These are phyloP conservation scores for Gallinago paraguaiae DNA, from an alignment of 2,113 vertebrate genomes.

Conservation along the genomic window DNA sequence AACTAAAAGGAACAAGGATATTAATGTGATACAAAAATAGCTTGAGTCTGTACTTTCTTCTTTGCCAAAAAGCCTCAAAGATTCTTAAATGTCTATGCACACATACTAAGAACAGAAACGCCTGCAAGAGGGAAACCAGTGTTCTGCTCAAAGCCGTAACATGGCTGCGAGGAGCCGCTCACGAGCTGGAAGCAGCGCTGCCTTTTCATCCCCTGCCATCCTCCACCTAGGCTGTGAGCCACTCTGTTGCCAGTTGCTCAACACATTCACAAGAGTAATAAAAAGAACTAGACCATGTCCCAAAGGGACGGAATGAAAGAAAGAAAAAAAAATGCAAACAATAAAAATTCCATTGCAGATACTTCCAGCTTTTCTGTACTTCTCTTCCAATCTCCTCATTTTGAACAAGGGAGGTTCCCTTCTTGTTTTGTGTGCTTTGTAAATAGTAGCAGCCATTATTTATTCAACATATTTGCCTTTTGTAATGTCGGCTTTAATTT, in stretches of 20 bases:
- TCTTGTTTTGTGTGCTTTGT: constrained; percentile 45
- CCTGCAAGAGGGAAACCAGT: not conserved
- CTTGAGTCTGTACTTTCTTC: not conserved
- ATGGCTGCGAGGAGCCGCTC: not conserved
- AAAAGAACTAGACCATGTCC: constrained; percentile 46
- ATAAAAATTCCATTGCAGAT: not conserved
- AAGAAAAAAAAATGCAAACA: not conserved
- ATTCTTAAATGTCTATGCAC: not conserved
- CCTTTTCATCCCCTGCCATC: not conserved
- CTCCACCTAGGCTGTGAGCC: not conserved
- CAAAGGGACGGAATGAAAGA: constrained; percentile 9
- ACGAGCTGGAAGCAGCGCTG: not conserved
- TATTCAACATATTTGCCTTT: constrained; percentile 67
- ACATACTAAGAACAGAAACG: not conserved
- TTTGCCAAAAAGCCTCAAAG: not conserved
- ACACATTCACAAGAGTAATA: constrained; percentile 1
- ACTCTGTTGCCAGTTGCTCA: not conserved
- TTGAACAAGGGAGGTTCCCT: not conserved
- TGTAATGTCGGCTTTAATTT: constrained; percentile 50
- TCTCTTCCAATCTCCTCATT: not conserved
- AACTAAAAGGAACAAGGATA: not conserved
- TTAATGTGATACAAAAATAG: not conserved
- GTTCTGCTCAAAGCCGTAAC: not conserved
- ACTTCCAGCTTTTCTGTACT: not conserved
- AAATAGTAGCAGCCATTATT: constrained; percentile 58